Base-by-base conservation (phyloP, 2,797 vertebrate species). In the Amblyraja radiata region DNA sequence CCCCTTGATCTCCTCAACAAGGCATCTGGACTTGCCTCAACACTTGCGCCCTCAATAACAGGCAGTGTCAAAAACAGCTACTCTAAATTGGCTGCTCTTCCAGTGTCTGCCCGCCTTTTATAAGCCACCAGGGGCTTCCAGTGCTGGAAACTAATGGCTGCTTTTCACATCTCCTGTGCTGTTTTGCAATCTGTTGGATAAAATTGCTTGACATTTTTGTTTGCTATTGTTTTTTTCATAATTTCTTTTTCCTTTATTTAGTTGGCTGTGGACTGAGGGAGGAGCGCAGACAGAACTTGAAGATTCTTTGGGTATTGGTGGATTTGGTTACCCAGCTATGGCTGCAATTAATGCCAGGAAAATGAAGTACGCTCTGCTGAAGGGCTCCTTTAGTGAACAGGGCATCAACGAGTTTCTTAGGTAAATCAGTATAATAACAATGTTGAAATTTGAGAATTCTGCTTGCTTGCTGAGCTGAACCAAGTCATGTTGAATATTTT, bases 341-440 rank as follows among this genome's bases (percentile, higher is more conserved):
- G 98, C 98, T 0, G 98, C 99, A 93, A 96, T 99, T 93, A 99
- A 99, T 88, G 95, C 97, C 0, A 97, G 99, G 93, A 99, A 99
- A 95, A 99, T 99, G 98, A 99, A 99, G 88, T 99, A 98, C 93
- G 98, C 99, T 18, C 97, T 99, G 74, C 96, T 99, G 46, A 98
- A 95, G 94, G 99, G 99, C n/a, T 99, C 98, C 0, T 99, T 99
- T 96, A 99, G 99, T 68, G 98, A 99, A 93, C 97, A 97, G 0
- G 99, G 99, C 93, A 99, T 99, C 94, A 98, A 99, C 1, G 99
- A 99, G 95, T 99, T 99, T 96, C 97, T 99, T 94, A 98, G 99
- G 99, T 99, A 96, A 93, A 46, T 91, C 32, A 1, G 36, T 88
- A 16, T 65, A 63, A 65, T 16, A n/a, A 28, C n/a, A 28, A 65